Conservation (phyloP, 2,888 invertebrate genomes). For the Thera britannica region DNA sequence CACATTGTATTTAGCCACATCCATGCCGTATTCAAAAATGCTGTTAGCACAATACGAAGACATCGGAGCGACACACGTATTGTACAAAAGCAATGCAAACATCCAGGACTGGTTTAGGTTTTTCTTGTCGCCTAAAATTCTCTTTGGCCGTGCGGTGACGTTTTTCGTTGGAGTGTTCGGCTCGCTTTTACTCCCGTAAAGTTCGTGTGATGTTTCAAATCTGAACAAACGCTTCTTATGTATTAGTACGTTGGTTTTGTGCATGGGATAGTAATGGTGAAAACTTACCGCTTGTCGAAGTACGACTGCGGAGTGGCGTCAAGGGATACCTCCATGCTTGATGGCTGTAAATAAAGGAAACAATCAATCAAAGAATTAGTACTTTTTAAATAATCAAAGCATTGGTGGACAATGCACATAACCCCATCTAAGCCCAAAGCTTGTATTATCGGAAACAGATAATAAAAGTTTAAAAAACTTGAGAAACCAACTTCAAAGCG, state of each 20-base stretch:
- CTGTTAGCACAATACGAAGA: conserved; percentile 73
- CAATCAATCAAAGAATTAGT: background rate
- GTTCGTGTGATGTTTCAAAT: conserved; percentile 65
- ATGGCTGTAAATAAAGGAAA: conserved; percentile 59
- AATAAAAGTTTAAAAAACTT: no score
- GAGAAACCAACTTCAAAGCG: no score
- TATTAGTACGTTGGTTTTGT: conserved; percentile 23
- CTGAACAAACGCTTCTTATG: conserved; percentile 53
- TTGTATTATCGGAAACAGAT: no score
- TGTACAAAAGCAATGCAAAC: conserved; percentile 73
- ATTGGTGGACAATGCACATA: background rate
- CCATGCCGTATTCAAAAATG: conserved; percentile 73
- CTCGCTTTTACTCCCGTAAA: conserved; percentile 41
- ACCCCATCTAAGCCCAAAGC: no score
- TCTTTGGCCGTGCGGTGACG: conserved; percentile 24
- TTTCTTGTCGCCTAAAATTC: conserved; percentile 43
- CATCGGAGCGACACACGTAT: conserved; percentile 75
- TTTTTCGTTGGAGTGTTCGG: conserved; percentile 22
- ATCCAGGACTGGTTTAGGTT: conserved; percentile 68
- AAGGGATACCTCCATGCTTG: conserved; percentile 57
- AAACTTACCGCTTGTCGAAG: conserved; percentile 70
- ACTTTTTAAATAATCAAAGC: no score
- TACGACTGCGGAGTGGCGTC: conserved; percentile 67
- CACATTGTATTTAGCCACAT: conserved; percentile 74
- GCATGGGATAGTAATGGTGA: conserved; percentile 11